phyloP scores from a whole-genome alignment of 64 coral and sea anemone genomes.

The Trachythela sp. region DNA sequence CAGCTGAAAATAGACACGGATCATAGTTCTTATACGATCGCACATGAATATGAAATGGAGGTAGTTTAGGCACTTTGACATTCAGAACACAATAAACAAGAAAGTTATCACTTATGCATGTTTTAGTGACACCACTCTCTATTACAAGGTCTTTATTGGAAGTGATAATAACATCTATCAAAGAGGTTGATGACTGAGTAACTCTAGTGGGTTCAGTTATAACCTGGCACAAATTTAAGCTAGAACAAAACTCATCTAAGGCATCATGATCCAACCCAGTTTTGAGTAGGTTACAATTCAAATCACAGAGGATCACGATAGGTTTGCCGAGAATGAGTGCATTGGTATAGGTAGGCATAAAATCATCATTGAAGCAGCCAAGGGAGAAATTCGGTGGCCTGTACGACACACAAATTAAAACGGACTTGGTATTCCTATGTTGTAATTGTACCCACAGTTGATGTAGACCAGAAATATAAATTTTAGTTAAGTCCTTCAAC shows the following conservation, averaged over 20 bases:
- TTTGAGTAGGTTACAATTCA: slow-evolving; percentile 36
- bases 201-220: no score
- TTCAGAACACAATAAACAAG: neutral
- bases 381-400: slow-evolving; percentile 4
- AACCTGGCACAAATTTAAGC: no score
- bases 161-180: slow-evolving; percentile 30
- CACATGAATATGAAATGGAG: neutral
- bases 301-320: slow-evolving; percentile 18
- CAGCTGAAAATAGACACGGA: neutral
- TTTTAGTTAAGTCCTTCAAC: neutral
- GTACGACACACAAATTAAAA: slow-evolving; percentile 2
- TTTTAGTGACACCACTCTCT: slow-evolving; percentile 12
- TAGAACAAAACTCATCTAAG: no score
- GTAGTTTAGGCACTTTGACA: neutral
- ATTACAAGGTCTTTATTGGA: neutral
- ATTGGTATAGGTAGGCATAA: neutral
- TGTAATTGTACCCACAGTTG: slow-evolving; percentile 24
- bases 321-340: slow-evolving; percentile 22
- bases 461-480: neutral
- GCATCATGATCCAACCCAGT: no score
- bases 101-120: slow-evolving; percentile 18
- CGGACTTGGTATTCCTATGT: neutral
- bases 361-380: neutral
- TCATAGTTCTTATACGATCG: neutral
- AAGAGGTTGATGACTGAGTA: slow-evolving; percentile 3